Evolutionary conservation across 1,140 invertebrate genomes (phyloP).

Genomic region (Contarinia nasturtii): DNA sequence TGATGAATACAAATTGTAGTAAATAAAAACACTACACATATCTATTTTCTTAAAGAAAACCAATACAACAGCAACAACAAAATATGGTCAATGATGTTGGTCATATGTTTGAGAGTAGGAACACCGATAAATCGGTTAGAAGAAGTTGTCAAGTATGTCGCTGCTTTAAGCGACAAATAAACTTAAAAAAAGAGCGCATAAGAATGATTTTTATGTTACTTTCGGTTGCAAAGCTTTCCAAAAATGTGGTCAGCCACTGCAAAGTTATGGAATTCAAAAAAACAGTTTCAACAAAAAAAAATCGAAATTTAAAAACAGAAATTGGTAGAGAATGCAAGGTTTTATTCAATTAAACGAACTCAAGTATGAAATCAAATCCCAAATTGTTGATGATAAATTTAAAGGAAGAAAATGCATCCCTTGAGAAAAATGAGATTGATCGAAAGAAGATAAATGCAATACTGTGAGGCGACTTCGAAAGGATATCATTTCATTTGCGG

Average conservation of each 20-base stretch:
- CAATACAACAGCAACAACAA: background rate
- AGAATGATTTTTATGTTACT: no score
- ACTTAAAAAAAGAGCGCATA: no score
- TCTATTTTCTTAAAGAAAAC: background rate
- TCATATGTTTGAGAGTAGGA: background rate
- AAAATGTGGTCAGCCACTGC: no score
- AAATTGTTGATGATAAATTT: background rate
- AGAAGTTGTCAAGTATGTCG: no score
- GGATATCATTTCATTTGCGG: no score
- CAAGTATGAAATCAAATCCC: constrained; percentile 2
- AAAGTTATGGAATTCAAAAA: no score
- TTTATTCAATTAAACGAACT: background rate
- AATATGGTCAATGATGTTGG: background rate
- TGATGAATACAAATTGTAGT: background rate
- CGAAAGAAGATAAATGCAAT: no score
- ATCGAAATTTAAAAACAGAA: background rate
- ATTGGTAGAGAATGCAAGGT: background rate
- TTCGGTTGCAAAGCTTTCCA: no score
- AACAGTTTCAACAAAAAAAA: no score
- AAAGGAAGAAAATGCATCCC: background rate
- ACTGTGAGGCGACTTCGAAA: background rate
- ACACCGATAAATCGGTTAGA: no score
- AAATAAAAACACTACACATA: constrained; percentile 1
- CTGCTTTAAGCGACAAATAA: no score
- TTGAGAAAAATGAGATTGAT: no score